These are phyloP conservation scores for Coreius guichenoti DNA, from an alignment of 2,797 vertebrate species.

Conservation along the genomic window DNA sequence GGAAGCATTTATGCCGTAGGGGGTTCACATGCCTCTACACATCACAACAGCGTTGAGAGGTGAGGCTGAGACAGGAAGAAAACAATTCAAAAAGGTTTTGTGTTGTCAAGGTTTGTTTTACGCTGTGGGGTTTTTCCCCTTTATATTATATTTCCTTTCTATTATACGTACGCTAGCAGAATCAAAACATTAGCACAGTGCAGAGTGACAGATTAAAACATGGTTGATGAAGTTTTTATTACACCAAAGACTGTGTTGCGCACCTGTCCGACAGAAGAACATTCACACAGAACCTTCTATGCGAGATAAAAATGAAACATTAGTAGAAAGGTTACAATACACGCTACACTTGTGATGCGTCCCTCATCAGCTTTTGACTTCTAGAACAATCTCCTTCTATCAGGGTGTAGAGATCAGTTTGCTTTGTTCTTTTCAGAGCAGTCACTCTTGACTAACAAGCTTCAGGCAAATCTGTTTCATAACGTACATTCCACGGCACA, in stretches of 20 bases:
- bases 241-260: background rate
- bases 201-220: conserved; percentile 24
- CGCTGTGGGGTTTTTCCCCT: conserved; percentile 22
- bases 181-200: conserved; percentile 34
- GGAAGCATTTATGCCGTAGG: conserved; percentile 83
- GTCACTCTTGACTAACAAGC: conserved; percentile 46
- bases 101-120: conserved; percentile 7
- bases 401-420: background rate
- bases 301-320: background rate
- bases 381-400: background rate
- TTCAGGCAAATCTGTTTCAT: conserved; percentile 43
- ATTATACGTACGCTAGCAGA: conserved; percentile 12
- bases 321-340: conserved; percentile 6
- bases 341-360: background rate
- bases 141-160: conserved; percentile 45
- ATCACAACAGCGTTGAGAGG: conserved; percentile 84
- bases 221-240: background rate
- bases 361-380: conserved; percentile 44
- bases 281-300: conserved; percentile 13
- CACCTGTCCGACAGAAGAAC: conserved; percentile 37
- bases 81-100: conserved; percentile 31
- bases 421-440: conserved; percentile 23
- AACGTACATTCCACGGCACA: conserved; percentile 45
- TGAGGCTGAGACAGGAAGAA: conserved; percentile 61
- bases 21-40: conserved; percentile 81